These are phyloP conservation scores for Griposia aprilina DNA, from an alignment of 2,888 invertebrate species.

Conservation along the genomic window DNA sequence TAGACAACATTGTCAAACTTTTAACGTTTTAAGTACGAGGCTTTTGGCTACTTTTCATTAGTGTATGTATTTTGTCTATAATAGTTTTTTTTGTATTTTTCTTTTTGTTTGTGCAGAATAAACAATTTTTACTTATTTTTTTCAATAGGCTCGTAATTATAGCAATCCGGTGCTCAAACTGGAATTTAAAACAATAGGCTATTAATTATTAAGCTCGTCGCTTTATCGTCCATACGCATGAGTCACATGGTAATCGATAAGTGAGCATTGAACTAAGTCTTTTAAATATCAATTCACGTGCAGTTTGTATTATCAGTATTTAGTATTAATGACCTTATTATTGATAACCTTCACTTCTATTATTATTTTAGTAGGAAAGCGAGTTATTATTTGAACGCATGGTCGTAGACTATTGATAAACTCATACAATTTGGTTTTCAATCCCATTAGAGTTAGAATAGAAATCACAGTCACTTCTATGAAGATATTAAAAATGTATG, in stretches of 20 bases:
- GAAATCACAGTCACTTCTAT: neutral
- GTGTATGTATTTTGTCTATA: too few relatives aligned
- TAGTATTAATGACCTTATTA: conserved; percentile 29
- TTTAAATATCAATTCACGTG: conserved; percentile 20
- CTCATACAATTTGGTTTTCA: neutral
- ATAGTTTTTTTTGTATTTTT: too few relatives aligned
- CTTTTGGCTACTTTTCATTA: too few relatives aligned
- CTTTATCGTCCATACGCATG: neutral
- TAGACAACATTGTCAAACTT: too few relatives aligned
- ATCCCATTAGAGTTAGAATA: neutral
- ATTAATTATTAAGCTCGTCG: neutral
- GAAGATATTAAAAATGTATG: neutral
- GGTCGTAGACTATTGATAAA: neutral
- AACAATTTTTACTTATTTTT: too few relatives aligned
- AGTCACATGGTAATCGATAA: conserved; percentile 13
- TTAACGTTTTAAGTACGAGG: too few relatives aligned
- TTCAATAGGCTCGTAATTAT: too few relatives aligned
- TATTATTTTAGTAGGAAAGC: conserved; percentile 6
- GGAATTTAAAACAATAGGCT: too few relatives aligned
- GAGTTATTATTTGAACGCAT: too few relatives aligned
- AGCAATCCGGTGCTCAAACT: too few relatives aligned
- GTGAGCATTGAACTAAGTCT: conserved; percentile 35
- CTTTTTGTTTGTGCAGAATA: too few relatives aligned
- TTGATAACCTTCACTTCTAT: conserved; percentile 27
- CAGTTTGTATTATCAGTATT: conserved; percentile 22